phyloP scores from a whole-genome alignment of 2,888 invertebrate genomes.

The Andrena fulva region DNA sequence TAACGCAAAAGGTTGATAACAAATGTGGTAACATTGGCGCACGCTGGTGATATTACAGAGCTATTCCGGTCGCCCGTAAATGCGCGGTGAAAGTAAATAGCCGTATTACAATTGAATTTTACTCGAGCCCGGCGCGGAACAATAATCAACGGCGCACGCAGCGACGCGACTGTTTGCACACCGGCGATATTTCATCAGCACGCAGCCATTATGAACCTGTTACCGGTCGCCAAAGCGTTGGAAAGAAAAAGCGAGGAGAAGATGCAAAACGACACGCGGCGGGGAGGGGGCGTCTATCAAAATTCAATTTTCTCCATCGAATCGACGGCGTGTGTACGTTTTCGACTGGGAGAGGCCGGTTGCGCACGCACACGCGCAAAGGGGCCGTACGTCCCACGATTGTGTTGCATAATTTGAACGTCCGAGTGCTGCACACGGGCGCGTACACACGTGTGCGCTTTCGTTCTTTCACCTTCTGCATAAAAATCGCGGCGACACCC shows the following conservation, averaged over 20 bases:
- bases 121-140: not conserved
- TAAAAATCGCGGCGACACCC: constrained; percentile 58
- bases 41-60: constrained; percentile 20
- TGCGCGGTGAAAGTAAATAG: constrained; percentile 55
- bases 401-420: constrained; percentile 45
- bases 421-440: constrained; percentile 26
- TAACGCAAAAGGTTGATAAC: constrained; percentile 63
- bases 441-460: constrained; percentile 24
- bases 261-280: not conserved
- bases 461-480: constrained; percentile 56
- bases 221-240: not conserved
- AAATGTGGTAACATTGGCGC: constrained; percentile 52
- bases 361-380: not conserved
- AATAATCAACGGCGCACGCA: constrained; percentile 15
- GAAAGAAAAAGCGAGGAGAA: not conserved
- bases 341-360: not conserved
- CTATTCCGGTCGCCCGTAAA: constrained; percentile 13
- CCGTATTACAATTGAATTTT: constrained; percentile 14
- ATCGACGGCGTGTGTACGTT: not conserved
- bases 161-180: constrained; percentile 32
- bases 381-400: constrained; percentile 19
- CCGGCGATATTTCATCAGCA: constrained; percentile 21
- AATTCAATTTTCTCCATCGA: constrained; percentile 3
- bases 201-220: constrained; percentile 19
- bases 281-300: not conserved